phyloP scores from a whole-genome alignment of 2,113 vertebrate species.

The Xiphophorus maculatus region DNA sequence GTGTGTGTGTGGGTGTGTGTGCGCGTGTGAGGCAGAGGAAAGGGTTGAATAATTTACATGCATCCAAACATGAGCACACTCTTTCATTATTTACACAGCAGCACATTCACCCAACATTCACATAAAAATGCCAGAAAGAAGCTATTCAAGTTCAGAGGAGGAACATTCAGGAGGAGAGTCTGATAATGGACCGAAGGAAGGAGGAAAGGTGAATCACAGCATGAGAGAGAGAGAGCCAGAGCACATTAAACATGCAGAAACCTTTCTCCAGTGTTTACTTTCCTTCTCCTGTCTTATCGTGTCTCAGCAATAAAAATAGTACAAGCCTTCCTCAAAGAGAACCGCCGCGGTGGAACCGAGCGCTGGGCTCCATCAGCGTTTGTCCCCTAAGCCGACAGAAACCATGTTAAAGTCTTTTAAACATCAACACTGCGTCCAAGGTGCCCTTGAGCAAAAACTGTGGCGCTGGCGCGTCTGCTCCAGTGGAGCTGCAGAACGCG shows the following conservation, averaged over 20 bases:
- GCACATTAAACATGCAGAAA: slow-evolving; percentile 54
- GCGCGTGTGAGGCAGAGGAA: slow-evolving; percentile 17
- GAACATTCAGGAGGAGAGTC: neutral
- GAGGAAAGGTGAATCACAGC: slow-evolving; percentile 36
- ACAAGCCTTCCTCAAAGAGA: slow-evolving; percentile 14
- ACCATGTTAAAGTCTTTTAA: slow-evolving; percentile 1
- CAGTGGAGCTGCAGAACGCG: slow-evolving; percentile 12
- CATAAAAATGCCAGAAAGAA: slow-evolving; percentile 29
- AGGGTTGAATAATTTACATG: slow-evolving; percentile 61
- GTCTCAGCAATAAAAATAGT: slow-evolving; percentile 49
- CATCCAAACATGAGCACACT: slow-evolving; percentile 61
- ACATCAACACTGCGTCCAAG: neutral
- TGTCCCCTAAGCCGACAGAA: neutral
- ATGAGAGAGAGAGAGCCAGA: slow-evolving; percentile 1
- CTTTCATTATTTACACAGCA: slow-evolving; percentile 63
- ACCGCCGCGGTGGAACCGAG: slow-evolving; percentile 24
- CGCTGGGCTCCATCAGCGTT: slow-evolving; percentile 18
- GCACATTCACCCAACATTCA: slow-evolving; percentile 50
- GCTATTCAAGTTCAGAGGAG: slow-evolving; percentile 1
- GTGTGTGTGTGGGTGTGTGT: slow-evolving; percentile 3
- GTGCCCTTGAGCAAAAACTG: slow-evolving; percentile 30
- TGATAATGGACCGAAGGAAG: neutral
- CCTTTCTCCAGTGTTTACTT: slow-evolving; percentile 43
- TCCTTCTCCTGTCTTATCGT: slow-evolving; percentile 31
- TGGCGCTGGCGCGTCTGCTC: neutral